phyloP scores from a whole-genome alignment of 2,888 invertebrate genomes.

The Silvanus unidentatus region DNA sequence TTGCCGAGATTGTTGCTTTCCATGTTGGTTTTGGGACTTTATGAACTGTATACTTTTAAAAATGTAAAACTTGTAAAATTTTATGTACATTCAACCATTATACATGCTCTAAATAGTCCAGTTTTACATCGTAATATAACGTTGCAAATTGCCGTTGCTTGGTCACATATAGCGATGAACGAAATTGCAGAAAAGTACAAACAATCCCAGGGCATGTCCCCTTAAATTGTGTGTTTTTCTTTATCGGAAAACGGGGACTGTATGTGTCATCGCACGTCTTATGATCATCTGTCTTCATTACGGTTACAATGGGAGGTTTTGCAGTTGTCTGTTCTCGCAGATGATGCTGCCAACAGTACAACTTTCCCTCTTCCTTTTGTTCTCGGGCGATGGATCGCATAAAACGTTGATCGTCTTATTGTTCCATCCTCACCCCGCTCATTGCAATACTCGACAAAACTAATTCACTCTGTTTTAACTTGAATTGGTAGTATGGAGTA shows the following conservation, averaged over 20 bases:
- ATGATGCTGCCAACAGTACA: constrained; percentile 28
- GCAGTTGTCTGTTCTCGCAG: constrained; percentile 26
- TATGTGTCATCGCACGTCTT: constrained; percentile 35
- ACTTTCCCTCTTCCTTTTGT: constrained; percentile 31
- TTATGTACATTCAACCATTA: too few relatives aligned
- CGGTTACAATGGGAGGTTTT: constrained; percentile 39
- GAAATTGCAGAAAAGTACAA: too few relatives aligned
- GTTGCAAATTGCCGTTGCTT: too few relatives aligned
- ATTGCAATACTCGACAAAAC: constrained; percentile 31
- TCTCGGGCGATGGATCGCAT: constrained; percentile 30
- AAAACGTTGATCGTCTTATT: constrained; percentile 34
- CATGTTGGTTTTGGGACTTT: too few relatives aligned
- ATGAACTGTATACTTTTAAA: too few relatives aligned
- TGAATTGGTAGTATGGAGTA: constrained; percentile 25
- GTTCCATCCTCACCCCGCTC: constrained; percentile 16
- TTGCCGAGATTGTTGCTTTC: too few relatives aligned
- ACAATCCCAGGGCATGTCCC: too few relatives aligned
- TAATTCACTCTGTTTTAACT: constrained; percentile 36
- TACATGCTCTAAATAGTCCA: too few relatives aligned
- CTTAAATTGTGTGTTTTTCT: too few relatives aligned
- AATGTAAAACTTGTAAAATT: too few relatives aligned
- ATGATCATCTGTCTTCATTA: constrained; percentile 45
- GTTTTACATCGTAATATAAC: too few relatives aligned
- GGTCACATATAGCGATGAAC: too few relatives aligned
- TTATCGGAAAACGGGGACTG: neutral